Evolutionary conservation across 2,888 invertebrate genomes (phyloP).

Genomic region (Glyphotaelius pellucidus): DNA sequence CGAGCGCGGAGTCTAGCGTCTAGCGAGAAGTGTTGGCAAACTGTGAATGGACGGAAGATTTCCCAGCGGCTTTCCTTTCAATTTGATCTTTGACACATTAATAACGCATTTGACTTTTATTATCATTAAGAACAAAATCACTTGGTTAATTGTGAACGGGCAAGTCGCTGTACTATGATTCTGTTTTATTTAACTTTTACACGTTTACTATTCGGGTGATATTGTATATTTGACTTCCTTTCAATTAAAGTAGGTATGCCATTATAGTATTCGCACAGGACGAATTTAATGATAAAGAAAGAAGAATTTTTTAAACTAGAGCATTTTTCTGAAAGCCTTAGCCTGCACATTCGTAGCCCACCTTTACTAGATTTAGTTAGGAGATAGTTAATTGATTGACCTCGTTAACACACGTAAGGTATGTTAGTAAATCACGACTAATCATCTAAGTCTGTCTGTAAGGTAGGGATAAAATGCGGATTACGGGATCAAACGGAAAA

Average conservation of each 20-base stretch:
- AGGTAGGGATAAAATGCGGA: conserved; percentile 23
- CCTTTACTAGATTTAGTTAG: not conserved
- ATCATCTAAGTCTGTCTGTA: conserved; percentile 25
- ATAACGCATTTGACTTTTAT: not conserved
- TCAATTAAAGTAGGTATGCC: not conserved
- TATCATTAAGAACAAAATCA: not conserved
- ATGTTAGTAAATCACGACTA: conserved; percentile 28
- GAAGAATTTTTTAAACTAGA: not conserved
- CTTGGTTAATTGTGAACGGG: not conserved
- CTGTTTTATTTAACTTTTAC: not conserved
- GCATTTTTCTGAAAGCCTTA: not conserved
- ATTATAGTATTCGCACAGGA: not conserved
- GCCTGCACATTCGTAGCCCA: not conserved
- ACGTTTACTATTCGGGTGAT: not conserved
- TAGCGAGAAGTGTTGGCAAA: not conserved
- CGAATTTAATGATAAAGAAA: not conserved
- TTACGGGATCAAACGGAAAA: conserved; percentile 45
- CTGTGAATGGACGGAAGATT: not conserved
- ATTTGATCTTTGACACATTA: not conserved
- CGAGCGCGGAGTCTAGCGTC: not conserved
- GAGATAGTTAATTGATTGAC: not conserved
- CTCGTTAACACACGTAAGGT: not conserved
- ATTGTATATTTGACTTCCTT: not conserved
- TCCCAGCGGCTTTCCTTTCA: not conserved
- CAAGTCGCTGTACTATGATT: not conserved